phyloP scores from a whole-genome alignment of 2,113 vertebrate species.

The Chlorodrepanis virens region DNA sequence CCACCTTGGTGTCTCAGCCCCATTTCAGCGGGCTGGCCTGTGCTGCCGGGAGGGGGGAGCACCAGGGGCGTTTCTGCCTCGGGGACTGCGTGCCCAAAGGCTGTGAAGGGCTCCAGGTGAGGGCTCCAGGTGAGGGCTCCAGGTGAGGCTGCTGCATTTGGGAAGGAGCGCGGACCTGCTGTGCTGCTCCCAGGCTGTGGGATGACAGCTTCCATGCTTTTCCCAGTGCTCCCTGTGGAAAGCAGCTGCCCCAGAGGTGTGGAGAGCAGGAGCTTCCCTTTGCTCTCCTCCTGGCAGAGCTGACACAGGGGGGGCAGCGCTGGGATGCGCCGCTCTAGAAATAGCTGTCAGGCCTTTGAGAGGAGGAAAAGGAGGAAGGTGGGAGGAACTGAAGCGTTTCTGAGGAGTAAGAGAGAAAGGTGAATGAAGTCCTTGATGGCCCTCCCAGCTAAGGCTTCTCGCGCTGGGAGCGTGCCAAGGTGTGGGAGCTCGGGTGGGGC shows the following conservation, averaged over 20 bases:
- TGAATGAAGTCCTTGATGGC: background rate
- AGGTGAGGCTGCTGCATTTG: rapidly evolving
- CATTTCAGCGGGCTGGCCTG: background rate
- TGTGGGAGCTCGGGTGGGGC: rapidly evolving
- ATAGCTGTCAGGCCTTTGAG: background rate
- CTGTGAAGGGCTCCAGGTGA: background rate
- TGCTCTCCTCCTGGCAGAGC: rapidly evolving
- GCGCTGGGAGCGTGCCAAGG: rapidly evolving
- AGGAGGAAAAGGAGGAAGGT: background rate
- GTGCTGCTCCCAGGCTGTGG: background rate
- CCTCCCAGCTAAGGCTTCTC: background rate
- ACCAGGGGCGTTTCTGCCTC: rapidly evolving
- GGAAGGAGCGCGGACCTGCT: background rate
- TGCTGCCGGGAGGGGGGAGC: rapidly evolving
- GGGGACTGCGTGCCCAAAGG: rapidly evolving
- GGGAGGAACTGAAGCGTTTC: background rate
- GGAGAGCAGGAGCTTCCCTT: background rate
- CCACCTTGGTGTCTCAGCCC: background rate
- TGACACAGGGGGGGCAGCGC: background rate
- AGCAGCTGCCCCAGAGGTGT: background rate
- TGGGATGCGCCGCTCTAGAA: background rate
- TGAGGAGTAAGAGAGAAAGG: background rate
- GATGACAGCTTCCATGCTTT: background rate
- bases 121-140: rapidly evolving
- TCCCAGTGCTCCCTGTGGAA: background rate